These are phyloP conservation scores for Calliopum simillimum DNA, from an alignment of 2,888 invertebrate species.

Conservation along the genomic window DNA sequence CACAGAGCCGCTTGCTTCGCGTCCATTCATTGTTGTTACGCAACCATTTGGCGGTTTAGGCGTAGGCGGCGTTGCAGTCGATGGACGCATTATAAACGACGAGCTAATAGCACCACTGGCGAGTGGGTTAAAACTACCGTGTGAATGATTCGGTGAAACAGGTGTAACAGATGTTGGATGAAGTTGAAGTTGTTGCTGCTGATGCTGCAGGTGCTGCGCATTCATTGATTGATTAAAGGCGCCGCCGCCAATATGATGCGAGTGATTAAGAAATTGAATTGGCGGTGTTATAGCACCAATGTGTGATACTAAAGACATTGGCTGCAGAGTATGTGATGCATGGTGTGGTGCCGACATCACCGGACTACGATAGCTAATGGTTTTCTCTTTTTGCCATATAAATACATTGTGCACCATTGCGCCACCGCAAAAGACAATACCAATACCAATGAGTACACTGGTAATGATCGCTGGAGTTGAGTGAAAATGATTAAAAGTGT, in stretches of 20 bases:
- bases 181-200: slow-evolving; percentile 46
- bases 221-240: slow-evolving; percentile 11
- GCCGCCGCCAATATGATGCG: slow-evolving; percentile 22
- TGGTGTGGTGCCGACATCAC: slow-evolving; percentile 12
- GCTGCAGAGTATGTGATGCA: not conserved
- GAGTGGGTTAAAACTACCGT: slow-evolving; percentile 66
- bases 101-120: slow-evolving; percentile 58
- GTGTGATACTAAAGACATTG: slow-evolving; percentile 53
- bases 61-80: slow-evolving; percentile 67
- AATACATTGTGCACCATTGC: slow-evolving; percentile 96
- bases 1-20: slow-evolving; percentile 71
- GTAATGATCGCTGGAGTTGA: slow-evolving; percentile 93
- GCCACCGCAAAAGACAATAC: slow-evolving; percentile 91
- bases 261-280: slow-evolving; percentile 52
- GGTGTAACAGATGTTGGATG: slow-evolving; percentile 67
- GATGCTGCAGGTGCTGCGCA: slow-evolving; percentile 35
- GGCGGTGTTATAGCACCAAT: slow-evolving; percentile 55
- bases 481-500: slow-evolving; percentile 92
- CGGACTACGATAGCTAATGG: slow-evolving; percentile 76
- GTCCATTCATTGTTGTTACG: slow-evolving; percentile 47
- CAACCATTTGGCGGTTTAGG: slow-evolving; percentile 59
- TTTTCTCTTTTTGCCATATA: slow-evolving; percentile 93
- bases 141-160: slow-evolving; percentile 67
- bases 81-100: slow-evolving; percentile 61
- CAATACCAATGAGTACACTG: slow-evolving; percentile 89